A percentile compares a stretch with the other conserved stretches of the same genome.
phyloP scores from a whole-genome alignment of 1,140 invertebrate species.

The Drosophila rufa region DNA sequence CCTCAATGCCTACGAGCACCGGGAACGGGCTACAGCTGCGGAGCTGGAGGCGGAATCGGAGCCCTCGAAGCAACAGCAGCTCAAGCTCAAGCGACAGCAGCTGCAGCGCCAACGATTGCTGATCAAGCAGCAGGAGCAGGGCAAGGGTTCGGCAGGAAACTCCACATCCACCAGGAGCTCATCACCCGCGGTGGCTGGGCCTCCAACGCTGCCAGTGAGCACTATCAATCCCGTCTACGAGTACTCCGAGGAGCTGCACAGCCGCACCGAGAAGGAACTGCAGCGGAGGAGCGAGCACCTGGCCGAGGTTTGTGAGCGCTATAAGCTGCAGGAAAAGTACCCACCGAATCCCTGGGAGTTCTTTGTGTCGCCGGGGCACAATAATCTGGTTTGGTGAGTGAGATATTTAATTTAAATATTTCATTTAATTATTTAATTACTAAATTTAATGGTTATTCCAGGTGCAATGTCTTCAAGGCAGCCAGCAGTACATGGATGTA shows the following conservation, averaged over 20 bases:
- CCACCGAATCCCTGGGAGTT: constrained; percentile 90
- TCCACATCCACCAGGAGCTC: constrained; percentile 4
- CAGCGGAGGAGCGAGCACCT: constrained; percentile 60
- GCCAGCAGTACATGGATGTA: constrained; percentile 93
- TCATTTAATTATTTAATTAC: neutral
- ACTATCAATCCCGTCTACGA: constrained; percentile 84
- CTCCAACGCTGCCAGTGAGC: constrained; percentile 21
- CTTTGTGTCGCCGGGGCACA: constrained; percentile 89
- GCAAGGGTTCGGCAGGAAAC: constrained; percentile 9
- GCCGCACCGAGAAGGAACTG: constrained; percentile 73
- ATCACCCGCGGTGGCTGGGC: neutral
- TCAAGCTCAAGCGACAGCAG: constrained; percentile 67
- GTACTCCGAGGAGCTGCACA: constrained; percentile 83
- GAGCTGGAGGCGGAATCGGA: constrained; percentile 53
- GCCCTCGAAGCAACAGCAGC: constrained; percentile 58
- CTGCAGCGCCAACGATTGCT: constrained; percentile 52
- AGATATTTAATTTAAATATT: too few relatives aligned
- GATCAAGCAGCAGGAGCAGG: constrained; percentile 41
- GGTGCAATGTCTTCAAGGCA: constrained; percentile 92
- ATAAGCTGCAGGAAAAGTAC: constrained; percentile 74
- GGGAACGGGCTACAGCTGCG: constrained; percentile 54
- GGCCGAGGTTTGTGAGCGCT: constrained; percentile 61
- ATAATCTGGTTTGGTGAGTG: constrained; percentile 88
- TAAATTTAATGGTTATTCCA: neutral
- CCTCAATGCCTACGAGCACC: constrained; percentile 76